Evolutionary conservation across 2,888 invertebrate genomes (phyloP), one percentile per base, ranked within the genome.

Genomic region (Blastobasis adustella): DNA sequence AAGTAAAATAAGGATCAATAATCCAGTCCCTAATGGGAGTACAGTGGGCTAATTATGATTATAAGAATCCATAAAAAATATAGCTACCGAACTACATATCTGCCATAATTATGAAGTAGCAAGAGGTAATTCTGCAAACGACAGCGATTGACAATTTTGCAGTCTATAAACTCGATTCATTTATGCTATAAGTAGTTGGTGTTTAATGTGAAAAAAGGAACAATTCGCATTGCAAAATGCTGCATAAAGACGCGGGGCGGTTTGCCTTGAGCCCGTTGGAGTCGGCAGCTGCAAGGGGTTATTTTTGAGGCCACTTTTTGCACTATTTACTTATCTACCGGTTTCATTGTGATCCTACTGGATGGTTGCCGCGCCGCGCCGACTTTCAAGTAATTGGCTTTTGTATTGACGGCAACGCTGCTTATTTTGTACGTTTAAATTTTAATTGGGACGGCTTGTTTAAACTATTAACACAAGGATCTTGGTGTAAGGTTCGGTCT

Each of bases 231-330:
- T 69, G 73, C 72, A 73, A 66, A 67, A 67, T 61, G 58, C 64
- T 66, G 69, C 63, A 66, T 67, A 68, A 67, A 69, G 66, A 77
- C 78, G 73, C 75, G 76, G 66, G 74, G 79, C 63, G 67, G 86
- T 79, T 87, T 65, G 76, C 86, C 86, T 85, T 86, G 86, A 81
- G 76, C 65, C 69, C 60, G 62, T 61, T 61, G 61, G 62, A 69
- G 23, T 23, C 66, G 71, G 76, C 86, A 85, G 85, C 82, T 80
- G 75, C 73, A 65, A 62, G 79, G 79, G 73, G 76, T 68, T 78
- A 79, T 79, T 82, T 79, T 73, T 77, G 75, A 78, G 75, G 72
- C 76, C 60, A 69, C 76, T 79, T 81, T 80, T 81, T 81, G 69
- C 69, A 53, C 49, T 53, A 54, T 54, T 76, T 75, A 74, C 76